Evolutionary conservation across 2,888 invertebrate genomes (phyloP).

Genomic region (Limnephilus rhombicus): DNA sequence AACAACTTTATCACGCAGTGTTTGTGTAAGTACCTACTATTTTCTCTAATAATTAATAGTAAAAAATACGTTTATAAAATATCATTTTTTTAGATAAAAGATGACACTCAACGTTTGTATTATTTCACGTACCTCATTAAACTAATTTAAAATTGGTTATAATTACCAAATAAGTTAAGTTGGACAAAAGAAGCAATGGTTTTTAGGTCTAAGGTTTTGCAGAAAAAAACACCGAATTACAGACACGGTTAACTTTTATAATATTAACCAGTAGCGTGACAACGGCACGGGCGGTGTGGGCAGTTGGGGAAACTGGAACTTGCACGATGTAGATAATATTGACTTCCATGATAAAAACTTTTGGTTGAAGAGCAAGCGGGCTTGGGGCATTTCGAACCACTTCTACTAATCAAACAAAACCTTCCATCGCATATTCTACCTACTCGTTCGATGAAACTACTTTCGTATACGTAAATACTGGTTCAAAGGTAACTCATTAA

Average conservation of each 20-base stretch:
- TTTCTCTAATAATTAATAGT: no score
- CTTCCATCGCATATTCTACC: background rate
- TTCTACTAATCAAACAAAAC: background rate
- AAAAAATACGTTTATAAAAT: no score
- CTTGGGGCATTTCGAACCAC: background rate
- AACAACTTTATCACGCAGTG: no score
- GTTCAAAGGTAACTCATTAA: no score
- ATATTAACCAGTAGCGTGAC: background rate
- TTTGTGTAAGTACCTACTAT: no score
- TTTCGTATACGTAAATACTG: no score
- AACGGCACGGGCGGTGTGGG: background rate
- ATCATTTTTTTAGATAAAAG: no score
- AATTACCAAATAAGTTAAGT: no score
- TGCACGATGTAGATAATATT: background rate
- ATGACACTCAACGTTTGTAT: no score
- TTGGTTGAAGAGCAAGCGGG: background rate
- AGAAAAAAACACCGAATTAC: background rate
- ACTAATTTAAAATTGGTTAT: no score
- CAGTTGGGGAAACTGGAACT: background rate
- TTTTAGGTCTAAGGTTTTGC: background rate
- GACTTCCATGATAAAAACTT: background rate
- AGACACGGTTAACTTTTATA: background rate
- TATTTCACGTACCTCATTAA: no score
- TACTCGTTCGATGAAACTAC: background rate
- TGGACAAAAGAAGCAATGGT: no score